Evolutionary conservation across 1,140 invertebrate genomes (phyloP).

Genomic region (Drosophila kikkawai): DNA sequence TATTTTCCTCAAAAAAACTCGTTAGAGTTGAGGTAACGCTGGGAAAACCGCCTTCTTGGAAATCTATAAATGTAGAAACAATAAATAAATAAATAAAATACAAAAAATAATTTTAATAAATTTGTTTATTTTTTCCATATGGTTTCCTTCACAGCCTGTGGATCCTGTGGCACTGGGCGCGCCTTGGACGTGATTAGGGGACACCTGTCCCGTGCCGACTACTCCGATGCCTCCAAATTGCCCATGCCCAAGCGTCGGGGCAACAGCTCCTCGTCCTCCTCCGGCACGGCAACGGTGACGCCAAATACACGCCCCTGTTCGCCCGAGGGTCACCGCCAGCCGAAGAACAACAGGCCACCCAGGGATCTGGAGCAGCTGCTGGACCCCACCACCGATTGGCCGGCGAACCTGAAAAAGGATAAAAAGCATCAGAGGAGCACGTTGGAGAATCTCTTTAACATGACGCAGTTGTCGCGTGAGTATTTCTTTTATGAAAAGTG

Average conservation of each 20-base stretch:
- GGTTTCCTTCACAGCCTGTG: neutral
- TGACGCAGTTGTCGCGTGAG: neutral
- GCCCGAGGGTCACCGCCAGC: neutral
- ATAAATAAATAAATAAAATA: neutral
- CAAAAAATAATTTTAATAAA: neutral
- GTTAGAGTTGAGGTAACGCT: neutral
- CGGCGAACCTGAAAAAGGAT: neutral
- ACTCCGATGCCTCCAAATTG: slow-evolving; percentile 1
- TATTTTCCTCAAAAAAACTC: neutral
- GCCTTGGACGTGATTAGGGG: slow-evolving; percentile 6
- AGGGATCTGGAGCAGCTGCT: slow-evolving; percentile 13
- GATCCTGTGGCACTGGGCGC: neutral
- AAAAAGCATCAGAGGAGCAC: neutral
- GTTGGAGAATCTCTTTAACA: slow-evolving; percentile 6
- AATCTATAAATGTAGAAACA: neutral
- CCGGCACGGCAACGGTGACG: neutral
- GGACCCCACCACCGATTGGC: slow-evolving; percentile 12
- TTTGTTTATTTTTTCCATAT: no score
- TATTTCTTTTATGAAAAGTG: no score
- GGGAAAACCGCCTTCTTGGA: neutral
- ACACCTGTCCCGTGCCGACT: slow-evolving; percentile 1
- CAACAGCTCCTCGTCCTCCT: slow-evolving; percentile 5
- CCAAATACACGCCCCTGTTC: neutral
- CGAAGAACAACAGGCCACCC: neutral
- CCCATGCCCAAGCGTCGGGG: neutral